phyloP scores from a whole-genome alignment of 92 coral and sea anemone genomes.

The Umimayanthus kanabou region DNA sequence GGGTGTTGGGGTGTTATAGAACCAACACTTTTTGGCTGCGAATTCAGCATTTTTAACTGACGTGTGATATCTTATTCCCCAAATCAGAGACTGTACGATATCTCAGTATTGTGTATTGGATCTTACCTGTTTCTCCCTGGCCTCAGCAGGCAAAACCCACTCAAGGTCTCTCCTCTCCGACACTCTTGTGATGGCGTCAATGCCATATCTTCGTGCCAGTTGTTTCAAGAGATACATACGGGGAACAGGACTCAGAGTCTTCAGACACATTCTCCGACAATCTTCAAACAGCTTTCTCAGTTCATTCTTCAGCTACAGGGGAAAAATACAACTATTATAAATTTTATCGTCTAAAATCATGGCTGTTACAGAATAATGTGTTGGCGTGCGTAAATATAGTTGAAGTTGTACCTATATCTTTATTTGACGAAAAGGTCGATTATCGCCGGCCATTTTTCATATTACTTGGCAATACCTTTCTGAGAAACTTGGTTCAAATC shows the following conservation, averaged over 20 bases:
- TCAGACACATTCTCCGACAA: constrained; percentile 51
- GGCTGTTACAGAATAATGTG: background rate
- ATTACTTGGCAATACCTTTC: too few species aligned
- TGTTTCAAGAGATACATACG: constrained; percentile 72
- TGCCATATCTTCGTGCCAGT: constrained; percentile 72
- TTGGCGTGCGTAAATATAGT: background rate
- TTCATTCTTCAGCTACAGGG: constrained; percentile 36
- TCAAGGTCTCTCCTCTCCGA: constrained; percentile 50
- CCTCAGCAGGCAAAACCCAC: constrained; percentile 74
- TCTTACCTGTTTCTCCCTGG: constrained; percentile 25
- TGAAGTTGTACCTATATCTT: background rate
- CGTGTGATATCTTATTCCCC: too few species aligned
- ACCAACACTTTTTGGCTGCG: too few species aligned
- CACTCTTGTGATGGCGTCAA: constrained; percentile 54
- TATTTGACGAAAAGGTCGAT: background rate
- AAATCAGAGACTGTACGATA: too few species aligned
- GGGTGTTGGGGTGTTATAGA: too few species aligned
- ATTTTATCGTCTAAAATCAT: background rate
- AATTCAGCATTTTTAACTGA: too few species aligned
- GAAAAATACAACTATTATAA: background rate
- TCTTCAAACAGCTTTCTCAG: constrained; percentile 55
- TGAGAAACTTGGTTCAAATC: background rate
- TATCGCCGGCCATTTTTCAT: background rate
- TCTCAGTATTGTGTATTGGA: background rate
- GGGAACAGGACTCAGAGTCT: constrained; percentile 57